phyloP scores from a whole-genome alignment of 2,888 invertebrate species.

The Sinohyriopsis cumingii region DNA sequence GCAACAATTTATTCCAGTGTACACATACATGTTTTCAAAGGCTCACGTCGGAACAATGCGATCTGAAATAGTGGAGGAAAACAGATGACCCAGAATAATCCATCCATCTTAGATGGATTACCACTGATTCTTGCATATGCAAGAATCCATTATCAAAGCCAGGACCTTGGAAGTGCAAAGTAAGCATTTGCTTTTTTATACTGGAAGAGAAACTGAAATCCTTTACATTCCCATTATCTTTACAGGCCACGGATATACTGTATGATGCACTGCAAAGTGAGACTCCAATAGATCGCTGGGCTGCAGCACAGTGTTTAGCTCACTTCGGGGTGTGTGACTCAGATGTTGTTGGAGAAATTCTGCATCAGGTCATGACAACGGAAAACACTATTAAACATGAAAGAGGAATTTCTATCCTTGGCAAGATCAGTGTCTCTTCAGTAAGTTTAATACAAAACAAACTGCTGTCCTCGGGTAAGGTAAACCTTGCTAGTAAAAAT shows the following conservation, averaged over 20 bases:
- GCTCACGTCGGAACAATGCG: no score
- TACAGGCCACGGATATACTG: slow-evolving; percentile 63
- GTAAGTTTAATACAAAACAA: slow-evolving; percentile 46
- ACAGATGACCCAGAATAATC: no score
- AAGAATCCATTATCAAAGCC: no score
- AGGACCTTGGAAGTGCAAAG: no score
- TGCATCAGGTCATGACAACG: slow-evolving; percentile 65
- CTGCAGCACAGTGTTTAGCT: slow-evolving; percentile 70
- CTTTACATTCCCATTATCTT: neutral
- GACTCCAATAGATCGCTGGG: slow-evolving; percentile 68
- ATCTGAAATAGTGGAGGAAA: no score
- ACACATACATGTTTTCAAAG: no score
- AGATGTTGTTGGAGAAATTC: slow-evolving; percentile 68
- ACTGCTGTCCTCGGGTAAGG: neutral
- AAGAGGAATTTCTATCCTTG: slow-evolving; percentile 62
- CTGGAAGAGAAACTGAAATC: no score
- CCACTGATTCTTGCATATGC: no score
- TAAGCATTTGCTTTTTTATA: no score
- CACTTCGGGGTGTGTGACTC: slow-evolving; percentile 69
- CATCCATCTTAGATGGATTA: no score
- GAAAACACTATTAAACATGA: slow-evolving; percentile 68
- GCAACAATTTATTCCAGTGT: no score
- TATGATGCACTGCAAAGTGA: slow-evolving; percentile 54
- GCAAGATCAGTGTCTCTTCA: slow-evolving; percentile 64
- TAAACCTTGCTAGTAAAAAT: neutral